Base-by-base conservation (phyloP, 2,113 vertebrate species). In the Candoia aspera region DNA sequence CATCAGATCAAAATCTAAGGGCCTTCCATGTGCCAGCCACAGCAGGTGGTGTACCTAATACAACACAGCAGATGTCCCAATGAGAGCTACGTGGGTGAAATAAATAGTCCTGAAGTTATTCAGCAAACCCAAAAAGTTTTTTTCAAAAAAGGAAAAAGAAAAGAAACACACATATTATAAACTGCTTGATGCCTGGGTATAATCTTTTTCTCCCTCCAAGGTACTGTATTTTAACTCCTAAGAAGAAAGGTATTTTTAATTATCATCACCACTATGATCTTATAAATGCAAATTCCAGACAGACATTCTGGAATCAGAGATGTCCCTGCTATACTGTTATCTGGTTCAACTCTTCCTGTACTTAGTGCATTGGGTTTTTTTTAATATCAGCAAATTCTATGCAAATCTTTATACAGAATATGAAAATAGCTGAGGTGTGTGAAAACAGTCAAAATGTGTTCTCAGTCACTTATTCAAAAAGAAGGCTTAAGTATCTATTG, bases 51-150 rank as follows among this genome's bases (percentile, higher is more conserved):
- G 37, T 79, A 88, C 62, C 37, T 79, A 88, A 83, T 53, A 21
- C 68, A 88, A 83, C 17, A n/a, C 37, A 91, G 86, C 91, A 91
- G 91, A 83, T 91, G 86, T 91, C 86, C 86, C 64, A 88, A n/a
- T 79, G 86, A 26, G 87, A 79, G 57, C 54, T 91, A 88, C 19
- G 91, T 87, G 91, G 91, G 86, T 58, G 91, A 91, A 91, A 88
- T 58, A 58, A 87, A 58, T 68, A 87, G 54, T 46, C 85, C 62
- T 87, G 60, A 46, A 87, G 62, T 91, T 42, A 62, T 42, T 87
- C 37, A 79, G 33, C 33, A 73, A 88, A 91, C 64, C 88, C 86
- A 87, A 29, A 79, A 29, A 42, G 29, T 68, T 86, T 33, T 33
- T 60, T 24, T 84, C 42, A 17, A n/a, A 11, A 83, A 90, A 86